Conservation (phyloP, 2,797 vertebrate species). For the Anguilla pacifica region DNA sequence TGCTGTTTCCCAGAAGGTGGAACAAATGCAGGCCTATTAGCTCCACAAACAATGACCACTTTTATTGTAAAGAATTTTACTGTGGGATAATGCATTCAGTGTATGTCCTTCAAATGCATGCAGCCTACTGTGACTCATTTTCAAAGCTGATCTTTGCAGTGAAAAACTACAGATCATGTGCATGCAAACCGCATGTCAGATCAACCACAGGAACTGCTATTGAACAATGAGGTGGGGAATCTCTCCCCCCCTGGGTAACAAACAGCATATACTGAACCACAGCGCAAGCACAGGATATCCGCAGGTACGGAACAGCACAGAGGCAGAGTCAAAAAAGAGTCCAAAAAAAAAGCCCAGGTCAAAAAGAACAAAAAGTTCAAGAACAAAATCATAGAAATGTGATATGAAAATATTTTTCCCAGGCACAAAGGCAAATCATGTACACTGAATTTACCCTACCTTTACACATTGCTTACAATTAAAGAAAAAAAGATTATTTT, state of each 20-base stretch:
- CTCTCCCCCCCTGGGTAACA: not conserved
- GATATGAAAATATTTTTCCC: too few species aligned
- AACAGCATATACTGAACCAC: not conserved
- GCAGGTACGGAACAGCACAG: not conserved
- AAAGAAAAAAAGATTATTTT: too few species aligned
- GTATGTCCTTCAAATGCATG: too few species aligned
- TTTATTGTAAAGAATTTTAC: not conserved
- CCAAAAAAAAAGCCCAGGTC: too few species aligned
- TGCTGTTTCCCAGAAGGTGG: slow-evolving; percentile 20
- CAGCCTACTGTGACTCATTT: not conserved
- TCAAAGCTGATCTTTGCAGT: not conserved
- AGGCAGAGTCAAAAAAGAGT: too few species aligned
- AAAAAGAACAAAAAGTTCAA: too few species aligned
- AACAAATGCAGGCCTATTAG: not conserved
- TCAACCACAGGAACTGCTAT: not conserved
- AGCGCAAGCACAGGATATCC: not conserved
- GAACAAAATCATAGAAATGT: too few species aligned
- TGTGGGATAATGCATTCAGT: not conserved
- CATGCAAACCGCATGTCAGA: not conserved
- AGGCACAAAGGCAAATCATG: too few species aligned
- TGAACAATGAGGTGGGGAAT: not conserved
- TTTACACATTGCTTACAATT: too few species aligned
- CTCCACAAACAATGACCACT: not conserved
- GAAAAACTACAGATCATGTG: not conserved
- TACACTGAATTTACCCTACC: too few species aligned